A percentile compares a stretch with the other conserved stretches of the same genome.
Conservation (phyloP, 2,113 vertebrate species). For the Verasper variegatus region DNA sequence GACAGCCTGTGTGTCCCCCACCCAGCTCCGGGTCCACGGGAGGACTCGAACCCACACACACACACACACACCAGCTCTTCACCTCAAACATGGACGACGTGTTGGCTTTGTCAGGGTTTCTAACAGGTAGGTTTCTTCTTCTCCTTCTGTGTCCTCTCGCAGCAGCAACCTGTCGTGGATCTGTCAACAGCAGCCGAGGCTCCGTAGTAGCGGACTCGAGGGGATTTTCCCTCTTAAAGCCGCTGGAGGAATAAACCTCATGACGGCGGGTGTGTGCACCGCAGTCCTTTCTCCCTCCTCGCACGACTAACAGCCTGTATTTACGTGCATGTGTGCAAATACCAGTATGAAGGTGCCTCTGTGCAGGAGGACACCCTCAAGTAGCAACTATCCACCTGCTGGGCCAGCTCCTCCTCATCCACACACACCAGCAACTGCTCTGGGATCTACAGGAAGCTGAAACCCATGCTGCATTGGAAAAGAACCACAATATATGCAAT, state of each 20-base stretch:
- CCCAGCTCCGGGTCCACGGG: no score
- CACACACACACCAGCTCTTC: neutral
- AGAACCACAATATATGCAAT: no score
- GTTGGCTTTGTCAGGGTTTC: neutral
- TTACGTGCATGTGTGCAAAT: no score
- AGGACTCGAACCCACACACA: neutral
- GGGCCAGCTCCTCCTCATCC: neutral
- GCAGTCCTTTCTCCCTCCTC: no score
- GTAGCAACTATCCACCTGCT: conserved; percentile 1
- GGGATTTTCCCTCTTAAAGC: no score
- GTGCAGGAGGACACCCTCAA: neutral
- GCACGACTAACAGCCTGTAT: no score
- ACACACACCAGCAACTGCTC: neutral
- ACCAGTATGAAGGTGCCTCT: no score
- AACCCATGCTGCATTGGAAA: no score
- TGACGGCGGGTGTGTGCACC: neutral
- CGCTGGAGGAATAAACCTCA: neutral
- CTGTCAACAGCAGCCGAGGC: neutral
- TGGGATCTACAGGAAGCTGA: no score
- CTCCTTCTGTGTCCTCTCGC: neutral
- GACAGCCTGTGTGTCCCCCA: neutral
- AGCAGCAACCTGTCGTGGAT: neutral
- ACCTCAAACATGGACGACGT: neutral
- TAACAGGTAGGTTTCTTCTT: neutral
- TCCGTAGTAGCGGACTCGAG: no score